Conservation (phyloP, 2,888 invertebrate genomes). For the Copidosoma aretas region DNA sequence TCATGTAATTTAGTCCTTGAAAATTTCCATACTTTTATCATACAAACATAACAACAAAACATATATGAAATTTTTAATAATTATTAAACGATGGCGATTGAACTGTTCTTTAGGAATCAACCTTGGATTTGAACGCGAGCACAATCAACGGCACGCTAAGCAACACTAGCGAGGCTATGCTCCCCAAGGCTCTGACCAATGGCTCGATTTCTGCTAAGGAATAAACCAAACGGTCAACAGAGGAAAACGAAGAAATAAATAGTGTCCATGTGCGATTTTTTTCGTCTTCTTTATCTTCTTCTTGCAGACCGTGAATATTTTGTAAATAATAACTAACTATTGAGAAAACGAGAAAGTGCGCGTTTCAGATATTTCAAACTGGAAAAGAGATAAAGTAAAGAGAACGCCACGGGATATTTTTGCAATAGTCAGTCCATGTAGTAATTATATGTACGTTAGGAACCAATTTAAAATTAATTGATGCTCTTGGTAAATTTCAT, state of each 20-base stretch:
- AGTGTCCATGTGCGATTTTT: no score
- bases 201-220: conserved; percentile 59
- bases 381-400: neutral
- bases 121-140: conserved; percentile 43
- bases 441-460: neutral
- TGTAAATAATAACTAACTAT: conserved; percentile 57
- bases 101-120: conserved; percentile 50
- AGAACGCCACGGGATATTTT: neutral
- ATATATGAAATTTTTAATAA: neutral
- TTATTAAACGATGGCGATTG: neutral
- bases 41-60: no score
- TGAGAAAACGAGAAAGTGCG: neutral
- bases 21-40: no score
- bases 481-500: neutral
- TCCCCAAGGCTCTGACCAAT: conserved; percentile 53
- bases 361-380: no score
- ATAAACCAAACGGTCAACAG: conserved; percentile 39
- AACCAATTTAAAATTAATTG: neutral
- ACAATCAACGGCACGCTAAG: conserved; percentile 47
- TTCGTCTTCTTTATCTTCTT: no score
- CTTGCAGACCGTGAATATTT: conserved; percentile 26
- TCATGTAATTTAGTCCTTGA: no score
- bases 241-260: neutral
- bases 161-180: conserved; percentile 52
- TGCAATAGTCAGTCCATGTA: neutral